Conservation (phyloP, 2,888 invertebrate species). For the Chouioia cunea region DNA sequence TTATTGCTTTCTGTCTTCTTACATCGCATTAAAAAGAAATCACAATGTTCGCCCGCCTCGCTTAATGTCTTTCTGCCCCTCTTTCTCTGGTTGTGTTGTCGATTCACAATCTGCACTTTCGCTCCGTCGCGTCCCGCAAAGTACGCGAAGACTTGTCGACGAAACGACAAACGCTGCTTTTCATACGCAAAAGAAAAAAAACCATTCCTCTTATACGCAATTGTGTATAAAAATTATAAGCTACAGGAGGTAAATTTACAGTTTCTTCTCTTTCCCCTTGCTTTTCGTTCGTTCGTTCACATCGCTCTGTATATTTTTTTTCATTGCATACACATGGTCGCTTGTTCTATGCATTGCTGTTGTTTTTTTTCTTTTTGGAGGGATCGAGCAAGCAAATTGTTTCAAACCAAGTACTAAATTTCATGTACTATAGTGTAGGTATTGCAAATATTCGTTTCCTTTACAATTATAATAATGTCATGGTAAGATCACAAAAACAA, state of each 20-base stretch:
- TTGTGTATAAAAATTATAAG: constrained; percentile 3
- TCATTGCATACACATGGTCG: background rate
- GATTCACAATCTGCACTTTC: constrained; percentile 9
- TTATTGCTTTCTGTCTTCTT: constrained; percentile 4
- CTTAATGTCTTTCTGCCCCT: background rate
- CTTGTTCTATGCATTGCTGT: too few species aligned
- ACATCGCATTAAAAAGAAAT: constrained; percentile 19
- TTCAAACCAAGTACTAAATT: background rate
- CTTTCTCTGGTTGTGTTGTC: constrained; percentile 15
- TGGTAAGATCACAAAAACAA: constrained; percentile 4
- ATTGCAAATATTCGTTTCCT: background rate
- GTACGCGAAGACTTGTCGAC: constrained; percentile 10
- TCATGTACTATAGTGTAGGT: background rate
- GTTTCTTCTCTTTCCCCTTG: constrained; percentile 6
- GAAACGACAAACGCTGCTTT: constrained; percentile 9
- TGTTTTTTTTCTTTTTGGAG: background rate
- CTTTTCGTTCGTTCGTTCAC: constrained; percentile 18
- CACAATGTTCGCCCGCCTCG: constrained; percentile 26
- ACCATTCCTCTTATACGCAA: background rate
- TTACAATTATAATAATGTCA: background rate
- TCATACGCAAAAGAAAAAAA: constrained; percentile 7
- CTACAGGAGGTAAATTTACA: constrained; percentile 14
- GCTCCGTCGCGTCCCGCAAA: constrained; percentile 12
- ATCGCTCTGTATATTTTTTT: background rate
- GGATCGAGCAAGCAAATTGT: constrained; percentile 14